Evolutionary conservation across 2,113 vertebrate species (phyloP).

Genomic region (Tichodroma muraria): DNA sequence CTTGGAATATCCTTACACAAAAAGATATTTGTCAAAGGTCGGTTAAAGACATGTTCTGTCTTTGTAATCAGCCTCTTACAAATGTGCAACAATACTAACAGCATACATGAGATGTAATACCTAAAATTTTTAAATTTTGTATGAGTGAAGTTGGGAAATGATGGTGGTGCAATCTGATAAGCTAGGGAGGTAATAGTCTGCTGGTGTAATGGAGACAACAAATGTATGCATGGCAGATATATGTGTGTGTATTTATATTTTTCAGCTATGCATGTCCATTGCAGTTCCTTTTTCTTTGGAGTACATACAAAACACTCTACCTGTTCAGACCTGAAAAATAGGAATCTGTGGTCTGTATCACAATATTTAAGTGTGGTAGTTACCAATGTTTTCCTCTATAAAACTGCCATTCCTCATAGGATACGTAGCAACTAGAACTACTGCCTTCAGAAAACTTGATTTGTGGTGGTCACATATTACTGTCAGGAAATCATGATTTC

Average conservation of each 20-base stretch:
- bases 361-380: background rate
- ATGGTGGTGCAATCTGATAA: background rate
- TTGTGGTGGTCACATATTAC: background rate
- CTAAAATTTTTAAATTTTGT: rapidly evolving
- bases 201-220: background rate
- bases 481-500: background rate
- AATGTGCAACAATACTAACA: background rate
- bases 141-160: background rate
- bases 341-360: background rate
- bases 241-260: background rate
- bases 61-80: background rate
- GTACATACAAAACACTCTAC: background rate
- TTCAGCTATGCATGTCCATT: background rate
- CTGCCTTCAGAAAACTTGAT: background rate
- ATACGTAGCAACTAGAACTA: rapidly evolving
- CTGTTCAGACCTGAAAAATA: background rate
- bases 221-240: background rate
- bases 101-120: background rate
- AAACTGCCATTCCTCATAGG: background rate
- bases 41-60: background rate
- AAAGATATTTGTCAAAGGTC: background rate
- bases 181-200: background rate
- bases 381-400: background rate
- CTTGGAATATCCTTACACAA: background rate
- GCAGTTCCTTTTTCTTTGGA: background rate